Evolutionary conservation across 2,888 invertebrate species (phyloP).

Genomic region (Ectropis crepuscularia): DNA sequence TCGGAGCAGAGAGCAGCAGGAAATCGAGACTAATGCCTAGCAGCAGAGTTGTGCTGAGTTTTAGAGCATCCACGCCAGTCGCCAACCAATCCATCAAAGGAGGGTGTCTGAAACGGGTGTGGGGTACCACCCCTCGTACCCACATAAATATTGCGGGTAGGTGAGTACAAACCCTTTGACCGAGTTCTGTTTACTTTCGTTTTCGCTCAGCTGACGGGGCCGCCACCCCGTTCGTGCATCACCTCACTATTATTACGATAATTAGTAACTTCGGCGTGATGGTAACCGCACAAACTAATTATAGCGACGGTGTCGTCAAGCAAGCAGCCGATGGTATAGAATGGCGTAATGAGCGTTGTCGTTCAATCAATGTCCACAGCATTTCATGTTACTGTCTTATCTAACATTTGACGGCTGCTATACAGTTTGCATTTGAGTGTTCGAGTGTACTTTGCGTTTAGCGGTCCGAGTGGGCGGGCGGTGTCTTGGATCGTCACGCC

Average conservation of each 20-base stretch:
- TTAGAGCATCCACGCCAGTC: conserved; percentile 81
- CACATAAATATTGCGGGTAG: conserved; percentile 85
- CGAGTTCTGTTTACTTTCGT: conserved; percentile 86
- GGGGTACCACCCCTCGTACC: conserved; percentile 73
- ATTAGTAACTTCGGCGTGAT: conserved; percentile 76
- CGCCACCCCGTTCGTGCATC: conserved; percentile 71
- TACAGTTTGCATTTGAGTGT: conserved; percentile 5
- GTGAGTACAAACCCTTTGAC: conserved; percentile 85
- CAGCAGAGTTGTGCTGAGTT: conserved; percentile 74
- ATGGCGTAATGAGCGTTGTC: conserved; percentile 13
- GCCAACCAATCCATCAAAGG: conserved; percentile 85
- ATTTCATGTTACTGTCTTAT: conserved; percentile 5
- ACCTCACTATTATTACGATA: conserved; percentile 82
- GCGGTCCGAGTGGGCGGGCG: conserved; percentile 4
- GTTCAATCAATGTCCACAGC: conserved; percentile 20
- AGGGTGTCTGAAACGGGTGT: conserved; percentile 79
- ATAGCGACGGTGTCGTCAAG: conserved; percentile 38
- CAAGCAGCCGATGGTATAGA: conserved; percentile 28
- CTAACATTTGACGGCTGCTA: conserved; percentile 1
- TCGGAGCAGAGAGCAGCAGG: conserved; percentile 64
- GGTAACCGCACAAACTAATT: conserved; percentile 60
- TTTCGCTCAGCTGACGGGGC: conserved; percentile 85
- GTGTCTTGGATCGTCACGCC: conserved; percentile 12
- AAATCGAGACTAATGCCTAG: conserved; percentile 77
- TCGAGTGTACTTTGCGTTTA: conserved; percentile 16